Evolutionary conservation across 2,113 vertebrate genomes (phyloP), one percentile per base, ranked within the genome.

Genomic region (Micromys minutus): DNA sequence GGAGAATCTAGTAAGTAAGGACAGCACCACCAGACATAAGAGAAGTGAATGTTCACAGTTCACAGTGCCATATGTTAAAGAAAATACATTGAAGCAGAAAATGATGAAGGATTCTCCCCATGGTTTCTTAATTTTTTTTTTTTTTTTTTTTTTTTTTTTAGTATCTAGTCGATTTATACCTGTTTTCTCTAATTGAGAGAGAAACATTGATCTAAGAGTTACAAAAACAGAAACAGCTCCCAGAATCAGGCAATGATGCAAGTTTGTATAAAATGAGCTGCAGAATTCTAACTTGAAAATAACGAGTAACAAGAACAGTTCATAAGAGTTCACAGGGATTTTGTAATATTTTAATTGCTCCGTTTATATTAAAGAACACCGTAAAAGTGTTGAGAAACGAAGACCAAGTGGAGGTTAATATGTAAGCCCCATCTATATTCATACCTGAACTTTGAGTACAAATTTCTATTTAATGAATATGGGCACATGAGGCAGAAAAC

Each of bases 371-470:
- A 94, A 89, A 94, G 89, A 95, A 96, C 86, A 97, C 31, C 31
- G 98, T 96, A 95, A 93, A 52, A 94, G 45, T 89, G 91, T 92
- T 98, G 96, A 96, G 97, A 97, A 97, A 98, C 45, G 59, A 97
- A 95, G 96, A 98, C 95, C 95, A 96, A 92, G 95, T 92, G 39
- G 36, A 97, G n/a, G n/a, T n/a, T n/a, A n/a, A n/a, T n/a, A n/a
- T n/a, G n/a, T n/a, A n/a, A n/a, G n/a, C n/a, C n/a, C n/a, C 93
- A 98, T 99, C 97, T 98, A 98, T 99, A 99, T 99, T 99, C 98
- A 99, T 95, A 98, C 36, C 94, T 99, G 98, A 98, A 98, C 98
- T 98, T 98, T 98, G 95, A 96, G 95, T 97, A 97, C 89, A 98
- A 96, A 98, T 89, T 61, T 90, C 95, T 93, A 84, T 96, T 65